phyloP scores from a whole-genome alignment of 2,113 vertebrate species.

The Cervus canadensis region DNA sequence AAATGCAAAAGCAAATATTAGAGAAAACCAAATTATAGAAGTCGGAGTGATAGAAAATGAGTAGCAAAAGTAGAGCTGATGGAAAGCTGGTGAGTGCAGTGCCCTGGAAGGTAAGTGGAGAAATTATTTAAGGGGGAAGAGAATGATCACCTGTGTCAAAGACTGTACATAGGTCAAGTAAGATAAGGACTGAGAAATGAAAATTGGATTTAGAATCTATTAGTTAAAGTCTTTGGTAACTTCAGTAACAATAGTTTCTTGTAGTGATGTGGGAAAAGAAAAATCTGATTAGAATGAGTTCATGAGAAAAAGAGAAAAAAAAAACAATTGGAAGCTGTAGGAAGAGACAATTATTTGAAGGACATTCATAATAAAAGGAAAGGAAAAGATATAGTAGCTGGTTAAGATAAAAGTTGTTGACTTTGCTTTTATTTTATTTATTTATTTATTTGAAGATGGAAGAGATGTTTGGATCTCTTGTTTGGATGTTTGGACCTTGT shows the following conservation, averaged over 20 bases:
- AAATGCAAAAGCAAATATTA: not conserved
- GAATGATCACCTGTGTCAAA: not conserved
- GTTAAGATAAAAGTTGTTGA: not conserved
- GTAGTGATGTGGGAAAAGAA: not conserved
- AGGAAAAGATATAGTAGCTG: not conserved
- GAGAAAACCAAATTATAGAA: not conserved
- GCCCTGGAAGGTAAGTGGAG: not conserved
- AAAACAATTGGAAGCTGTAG: not conserved
- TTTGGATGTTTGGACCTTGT: not conserved
- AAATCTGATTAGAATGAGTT: not conserved
- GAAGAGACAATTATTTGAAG: not conserved
- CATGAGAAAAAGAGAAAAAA: not conserved
- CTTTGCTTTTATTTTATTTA: not conserved
- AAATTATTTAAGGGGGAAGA: not conserved
- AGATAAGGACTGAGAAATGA: slow-evolving; percentile 36
- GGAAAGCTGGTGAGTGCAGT: not conserved
- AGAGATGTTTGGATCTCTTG: not conserved
- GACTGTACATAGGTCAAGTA: not conserved
- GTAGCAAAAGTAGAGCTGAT: not conserved
- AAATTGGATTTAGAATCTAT: slow-evolving; percentile 38
- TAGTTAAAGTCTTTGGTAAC: not conserved
- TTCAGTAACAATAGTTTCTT: not conserved
- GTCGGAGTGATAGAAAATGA: not conserved
- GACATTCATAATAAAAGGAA: not conserved
- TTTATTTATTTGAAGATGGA: too few relatives aligned